Evolutionary conservation across 1,140 invertebrate species (phyloP).

Genomic region (Habropoda laboriosa): DNA sequence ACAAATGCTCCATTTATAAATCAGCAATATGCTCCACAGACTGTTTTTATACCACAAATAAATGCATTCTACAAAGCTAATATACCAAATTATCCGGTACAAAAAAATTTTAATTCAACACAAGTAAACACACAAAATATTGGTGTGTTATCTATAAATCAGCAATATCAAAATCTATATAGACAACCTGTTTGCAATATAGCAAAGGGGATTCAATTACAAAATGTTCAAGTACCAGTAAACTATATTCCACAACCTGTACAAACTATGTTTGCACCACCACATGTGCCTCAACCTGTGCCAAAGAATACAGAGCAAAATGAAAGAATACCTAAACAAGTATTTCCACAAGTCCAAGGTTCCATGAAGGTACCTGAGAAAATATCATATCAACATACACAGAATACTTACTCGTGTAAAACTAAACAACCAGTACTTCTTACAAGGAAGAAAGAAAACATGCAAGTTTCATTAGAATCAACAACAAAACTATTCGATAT

Average conservation of each 20-base stretch:
- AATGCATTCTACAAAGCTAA: neutral
- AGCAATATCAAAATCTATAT: neutral
- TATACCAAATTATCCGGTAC: neutral
- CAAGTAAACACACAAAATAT: neutral
- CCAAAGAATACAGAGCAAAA: neutral
- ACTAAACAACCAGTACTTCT: neutral
- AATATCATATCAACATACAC: neutral
- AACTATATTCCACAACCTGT: neutral
- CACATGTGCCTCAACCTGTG: neutral
- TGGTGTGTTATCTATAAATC: neutral
- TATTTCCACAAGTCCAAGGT: neutral
- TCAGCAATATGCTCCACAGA: neutral
- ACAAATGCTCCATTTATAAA: neutral
- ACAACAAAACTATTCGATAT: neutral
- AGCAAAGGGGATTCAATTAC: neutral
- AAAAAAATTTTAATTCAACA: neutral
- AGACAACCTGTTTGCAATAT: neutral
- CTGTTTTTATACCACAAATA: neutral
- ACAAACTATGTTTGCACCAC: neutral
- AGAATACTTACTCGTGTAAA: neutral
- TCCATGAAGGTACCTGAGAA: neutral
- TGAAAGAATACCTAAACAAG: neutral
- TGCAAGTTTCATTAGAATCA: neutral
- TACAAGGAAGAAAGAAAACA: neutral
- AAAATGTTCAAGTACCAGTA: too few species aligned